Percentiles rank a stretch among this genome's conserved stretches.
These are phyloP conservation scores for Tonatia bakeri DNA, from an alignment of 2,113 vertebrate species.

Conservation along the genomic window DNA sequence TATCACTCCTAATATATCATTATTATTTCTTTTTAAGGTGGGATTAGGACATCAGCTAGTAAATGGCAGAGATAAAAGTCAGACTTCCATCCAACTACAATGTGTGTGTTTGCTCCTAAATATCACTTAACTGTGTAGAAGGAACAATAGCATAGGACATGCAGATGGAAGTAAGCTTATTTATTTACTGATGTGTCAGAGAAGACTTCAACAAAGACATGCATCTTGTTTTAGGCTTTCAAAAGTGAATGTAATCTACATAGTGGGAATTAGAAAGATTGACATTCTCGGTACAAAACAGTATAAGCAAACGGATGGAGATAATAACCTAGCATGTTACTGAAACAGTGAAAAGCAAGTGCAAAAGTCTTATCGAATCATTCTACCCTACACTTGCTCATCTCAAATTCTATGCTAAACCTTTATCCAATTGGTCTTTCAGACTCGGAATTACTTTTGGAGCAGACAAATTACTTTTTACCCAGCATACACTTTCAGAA, in stretches of 20 bases:
- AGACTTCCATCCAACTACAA: background rate
- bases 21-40: background rate
- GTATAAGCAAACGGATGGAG: background rate
- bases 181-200: background rate
- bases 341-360: background rate
- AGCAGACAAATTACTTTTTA: constrained; percentile 34
- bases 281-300: background rate
- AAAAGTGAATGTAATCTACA: background rate
- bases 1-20: background rate
- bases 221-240: background rate
- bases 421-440: constrained; percentile 10
- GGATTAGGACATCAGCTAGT: background rate
- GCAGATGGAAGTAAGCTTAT: background rate
- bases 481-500: background rate
- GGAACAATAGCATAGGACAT: background rate
- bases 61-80: background rate
- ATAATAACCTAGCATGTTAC: background rate
- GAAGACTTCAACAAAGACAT: background rate
- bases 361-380: background rate
- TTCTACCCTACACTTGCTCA: background rate
- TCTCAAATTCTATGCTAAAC: background rate
- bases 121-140: background rate
- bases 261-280: background rate
- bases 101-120: background rate
- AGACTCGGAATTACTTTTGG: constrained; percentile 18